These are phyloP conservation scores for Pachymerium ferrugineum DNA, from an alignment of 2,888 invertebrate species.

Conservation along the genomic window DNA sequence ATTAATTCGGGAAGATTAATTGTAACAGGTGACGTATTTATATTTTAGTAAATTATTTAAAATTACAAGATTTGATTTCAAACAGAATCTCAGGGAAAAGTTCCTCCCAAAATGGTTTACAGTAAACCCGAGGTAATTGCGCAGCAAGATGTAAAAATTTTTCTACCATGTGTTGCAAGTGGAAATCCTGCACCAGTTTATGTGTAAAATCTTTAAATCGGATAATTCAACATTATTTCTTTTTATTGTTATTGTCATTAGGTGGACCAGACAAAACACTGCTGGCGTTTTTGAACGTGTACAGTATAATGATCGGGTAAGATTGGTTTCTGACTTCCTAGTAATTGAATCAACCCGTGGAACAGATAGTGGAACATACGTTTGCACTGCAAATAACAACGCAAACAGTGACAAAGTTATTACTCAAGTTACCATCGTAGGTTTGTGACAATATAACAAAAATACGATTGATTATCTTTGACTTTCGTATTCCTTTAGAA, in stretches of 20 bases:
- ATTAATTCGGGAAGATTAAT: background rate
- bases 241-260: background rate
- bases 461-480: background rate
- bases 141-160: background rate
- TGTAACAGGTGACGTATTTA: background rate
- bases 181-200: background rate
- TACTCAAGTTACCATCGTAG: background rate
- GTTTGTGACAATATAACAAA: background rate
- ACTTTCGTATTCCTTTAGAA: background rate
- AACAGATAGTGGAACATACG: background rate
- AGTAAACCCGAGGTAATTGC: background rate
- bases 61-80: background rate
- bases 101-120: conserved; percentile 18
- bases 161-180: background rate
- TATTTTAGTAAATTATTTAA: background rate
- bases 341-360: background rate
- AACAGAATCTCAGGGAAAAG: conserved; percentile 27
- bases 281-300: background rate
- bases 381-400: background rate
- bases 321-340: background rate
- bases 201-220: background rate
- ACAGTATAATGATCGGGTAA: background rate
- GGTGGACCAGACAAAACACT: background rate
- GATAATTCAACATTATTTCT: background rate
- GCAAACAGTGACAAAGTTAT: background rate